A percentile compares a stretch with the other conserved stretches of the same genome.
phyloP scores from a whole-genome alignment of 2,113 vertebrate genomes.

The Pelmatolapia mariae region DNA sequence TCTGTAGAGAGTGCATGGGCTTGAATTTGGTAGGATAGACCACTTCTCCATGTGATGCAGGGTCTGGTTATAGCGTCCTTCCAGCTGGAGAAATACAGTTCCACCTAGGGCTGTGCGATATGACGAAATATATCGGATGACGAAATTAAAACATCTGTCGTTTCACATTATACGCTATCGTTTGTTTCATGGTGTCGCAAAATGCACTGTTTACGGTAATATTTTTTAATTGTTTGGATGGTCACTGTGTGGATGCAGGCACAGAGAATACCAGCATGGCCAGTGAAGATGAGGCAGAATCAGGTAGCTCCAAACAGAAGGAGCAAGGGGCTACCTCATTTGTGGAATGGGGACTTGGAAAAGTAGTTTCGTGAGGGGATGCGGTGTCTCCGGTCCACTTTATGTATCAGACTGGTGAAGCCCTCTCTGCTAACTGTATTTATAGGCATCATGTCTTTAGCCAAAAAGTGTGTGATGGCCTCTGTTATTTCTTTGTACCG shows the following conservation, averaged over 20 bases:
- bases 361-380: too few relatives aligned
- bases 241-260: not conserved
- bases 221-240: not conserved
- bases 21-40: not conserved
- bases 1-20: not conserved
- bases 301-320: not conserved
- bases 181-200: not conserved
- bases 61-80: not conserved
- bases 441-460: too few relatives aligned
- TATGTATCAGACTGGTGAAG: too few relatives aligned
- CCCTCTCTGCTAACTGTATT: too few relatives aligned
- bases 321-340: rapidly evolving
- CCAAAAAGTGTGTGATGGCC: too few relatives aligned
- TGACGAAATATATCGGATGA: not conserved
- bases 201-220: not conserved
- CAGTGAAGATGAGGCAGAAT: not conserved
- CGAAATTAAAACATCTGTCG: rapidly evolving
- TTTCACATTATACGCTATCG: not conserved
- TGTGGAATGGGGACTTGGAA: too few relatives aligned
- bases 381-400: too few relatives aligned
- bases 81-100: not conserved
- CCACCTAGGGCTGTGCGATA: rapidly evolving
- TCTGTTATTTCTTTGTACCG: too few relatives aligned
- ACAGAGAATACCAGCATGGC: not conserved
- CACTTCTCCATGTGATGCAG: not conserved